These are phyloP conservation scores for Cephus sareptanus DNA, from an alignment of 2,888 invertebrate genomes.

Conservation along the genomic window DNA sequence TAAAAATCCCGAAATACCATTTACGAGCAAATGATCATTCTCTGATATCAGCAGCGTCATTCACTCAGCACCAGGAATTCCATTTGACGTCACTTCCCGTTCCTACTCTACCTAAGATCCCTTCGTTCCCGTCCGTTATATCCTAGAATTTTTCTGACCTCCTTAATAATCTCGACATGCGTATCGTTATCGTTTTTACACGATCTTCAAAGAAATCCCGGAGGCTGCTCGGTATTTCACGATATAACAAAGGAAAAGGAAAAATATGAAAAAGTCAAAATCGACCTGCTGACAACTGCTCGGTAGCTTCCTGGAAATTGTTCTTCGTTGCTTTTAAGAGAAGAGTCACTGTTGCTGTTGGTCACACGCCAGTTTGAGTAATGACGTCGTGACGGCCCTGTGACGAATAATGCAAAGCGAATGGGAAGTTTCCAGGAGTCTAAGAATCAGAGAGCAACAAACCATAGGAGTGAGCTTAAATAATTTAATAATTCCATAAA, in stretches of 20 bases:
- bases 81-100: neutral
- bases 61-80: neutral
- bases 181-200: neutral
- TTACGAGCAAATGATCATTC: neutral
- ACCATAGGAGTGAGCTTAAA: neutral
- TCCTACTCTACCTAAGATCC: neutral
- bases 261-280: neutral
- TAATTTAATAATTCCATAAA: neutral
- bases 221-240: neutral
- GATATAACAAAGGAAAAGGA: neutral
- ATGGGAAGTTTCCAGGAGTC: neutral
- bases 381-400: constrained; percentile 23
- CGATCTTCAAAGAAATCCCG: neutral
- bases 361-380: constrained; percentile 43
- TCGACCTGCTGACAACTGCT: neutral
- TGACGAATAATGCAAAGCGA: neutral
- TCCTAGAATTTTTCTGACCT: neutral
- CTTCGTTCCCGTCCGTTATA: neutral
- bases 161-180: neutral
- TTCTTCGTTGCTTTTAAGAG: constrained; percentile 35
- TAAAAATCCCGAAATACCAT: neutral
- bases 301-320: neutral
- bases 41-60: neutral
- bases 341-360: constrained; percentile 46
- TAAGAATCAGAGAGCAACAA: neutral